Percentiles rank a stretch among this genome's conserved stretches.
These are phyloP conservation scores for Manduca sexta DNA, from an alignment of 1,140 invertebrate genomes.

Conservation along the genomic window DNA sequence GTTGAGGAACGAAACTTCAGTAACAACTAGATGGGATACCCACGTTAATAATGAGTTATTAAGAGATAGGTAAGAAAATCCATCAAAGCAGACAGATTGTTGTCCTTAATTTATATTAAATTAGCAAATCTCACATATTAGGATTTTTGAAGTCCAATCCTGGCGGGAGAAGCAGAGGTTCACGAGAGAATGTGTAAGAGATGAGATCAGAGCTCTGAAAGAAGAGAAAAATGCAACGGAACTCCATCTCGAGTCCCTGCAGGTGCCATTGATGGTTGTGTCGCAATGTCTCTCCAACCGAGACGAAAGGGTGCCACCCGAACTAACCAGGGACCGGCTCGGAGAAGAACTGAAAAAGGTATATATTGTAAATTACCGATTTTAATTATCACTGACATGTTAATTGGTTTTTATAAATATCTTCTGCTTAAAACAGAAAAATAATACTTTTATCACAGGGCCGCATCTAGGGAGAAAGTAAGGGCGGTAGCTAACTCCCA, in stretches of 20 bases:
- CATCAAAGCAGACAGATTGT: background rate
- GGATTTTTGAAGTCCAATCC: conserved; percentile 81
- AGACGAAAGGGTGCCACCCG: conserved; percentile 83
- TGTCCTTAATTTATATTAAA: no score
- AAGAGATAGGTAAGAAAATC: conserved; percentile 77
- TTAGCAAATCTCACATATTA: conserved; percentile 38
- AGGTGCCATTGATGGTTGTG: conserved; percentile 83
- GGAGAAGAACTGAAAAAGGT: conserved; percentile 87
- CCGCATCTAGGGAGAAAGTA: no score
- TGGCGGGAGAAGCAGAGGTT: conserved; percentile 84
- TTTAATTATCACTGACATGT: no score
- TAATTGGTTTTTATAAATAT: no score
- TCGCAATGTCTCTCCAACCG: conserved; percentile 87
- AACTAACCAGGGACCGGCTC: conserved; percentile 89
- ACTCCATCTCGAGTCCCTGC: conserved; percentile 82
- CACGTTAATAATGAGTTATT: conserved; percentile 85
- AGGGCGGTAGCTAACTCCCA: no score
- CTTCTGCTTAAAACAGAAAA: no score
- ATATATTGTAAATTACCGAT: no score
- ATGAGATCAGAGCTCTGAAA: conserved; percentile 80
- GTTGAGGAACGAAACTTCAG: conserved; percentile 84
- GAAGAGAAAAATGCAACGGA: conserved; percentile 87
- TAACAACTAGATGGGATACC: conserved; percentile 88
- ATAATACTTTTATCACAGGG: no score
- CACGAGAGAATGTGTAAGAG: conserved; percentile 78